Conservation (phyloP, 2,797 vertebrate genomes). For the Girardinus metallicus region DNA sequence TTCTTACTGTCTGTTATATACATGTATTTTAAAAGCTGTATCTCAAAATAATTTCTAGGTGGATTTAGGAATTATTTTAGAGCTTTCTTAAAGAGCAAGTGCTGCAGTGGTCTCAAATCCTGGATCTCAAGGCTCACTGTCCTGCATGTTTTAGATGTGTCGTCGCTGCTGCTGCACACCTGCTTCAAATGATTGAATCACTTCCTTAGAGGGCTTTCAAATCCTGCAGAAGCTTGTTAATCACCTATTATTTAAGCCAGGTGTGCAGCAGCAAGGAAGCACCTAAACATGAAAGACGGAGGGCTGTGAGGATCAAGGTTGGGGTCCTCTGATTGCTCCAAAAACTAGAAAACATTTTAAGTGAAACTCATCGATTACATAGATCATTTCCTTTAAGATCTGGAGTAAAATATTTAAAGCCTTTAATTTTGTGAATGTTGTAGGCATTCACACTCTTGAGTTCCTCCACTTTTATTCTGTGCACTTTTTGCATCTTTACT, state of each 20-base stretch:
- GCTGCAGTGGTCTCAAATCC: not conserved
- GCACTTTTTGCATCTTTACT: too few relatives aligned
- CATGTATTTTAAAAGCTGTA: not conserved
- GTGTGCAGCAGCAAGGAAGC: not conserved
- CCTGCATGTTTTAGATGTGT: not conserved
- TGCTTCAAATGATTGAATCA: not conserved
- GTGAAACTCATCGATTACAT: not conserved
- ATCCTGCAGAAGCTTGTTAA: not conserved
- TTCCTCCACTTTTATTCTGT: too few relatives aligned
- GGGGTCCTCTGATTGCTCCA: not conserved
- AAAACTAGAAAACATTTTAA: not conserved
- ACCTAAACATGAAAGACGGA: not conserved
- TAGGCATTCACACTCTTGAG: too few relatives aligned
- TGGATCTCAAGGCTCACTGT: not conserved
- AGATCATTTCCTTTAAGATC: not conserved
- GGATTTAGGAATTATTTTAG: too few relatives aligned
- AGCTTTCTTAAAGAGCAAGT: not conserved
- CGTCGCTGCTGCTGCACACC: not conserved
- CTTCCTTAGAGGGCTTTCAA: not conserved
- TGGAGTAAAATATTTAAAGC: not conserved
- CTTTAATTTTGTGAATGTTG: not conserved
- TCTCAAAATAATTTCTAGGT: not conserved
- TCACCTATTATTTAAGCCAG: not conserved
- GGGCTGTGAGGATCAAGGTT: not conserved
- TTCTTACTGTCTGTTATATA: not conserved